A percentile compares a stretch with the other conserved stretches of the same genome.
Evolutionary conservation across 2,888 invertebrate species (phyloP).

Genomic region (Alentia gelatinosa): DNA sequence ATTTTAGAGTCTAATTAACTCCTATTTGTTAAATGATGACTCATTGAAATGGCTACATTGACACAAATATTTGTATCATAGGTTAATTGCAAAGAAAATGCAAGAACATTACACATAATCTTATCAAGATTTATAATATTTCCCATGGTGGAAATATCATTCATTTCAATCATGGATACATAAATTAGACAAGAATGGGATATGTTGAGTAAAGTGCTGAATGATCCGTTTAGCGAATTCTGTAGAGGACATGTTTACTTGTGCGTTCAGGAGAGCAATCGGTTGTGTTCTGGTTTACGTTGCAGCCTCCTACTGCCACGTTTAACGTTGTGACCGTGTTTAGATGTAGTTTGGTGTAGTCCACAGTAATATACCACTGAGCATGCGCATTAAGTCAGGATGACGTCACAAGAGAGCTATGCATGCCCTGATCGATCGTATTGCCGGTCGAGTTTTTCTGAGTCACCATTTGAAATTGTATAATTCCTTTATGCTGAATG

Average conservation of each 20-base stretch:
- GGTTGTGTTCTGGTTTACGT: not conserved
- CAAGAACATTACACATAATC: not conserved
- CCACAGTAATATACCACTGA: not conserved
- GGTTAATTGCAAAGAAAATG: not conserved
- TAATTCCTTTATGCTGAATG: conserved; percentile 12
- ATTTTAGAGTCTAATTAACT: not conserved
- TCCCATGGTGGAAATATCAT: not conserved
- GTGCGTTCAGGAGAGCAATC: not conserved
- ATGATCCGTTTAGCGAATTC: not conserved
- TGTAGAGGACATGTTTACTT: not conserved
- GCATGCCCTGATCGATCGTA: not conserved
- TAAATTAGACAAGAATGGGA: not conserved
- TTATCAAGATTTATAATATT: not conserved
- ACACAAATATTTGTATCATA: not conserved
- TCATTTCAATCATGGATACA: not conserved
- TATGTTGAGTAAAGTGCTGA: not conserved
- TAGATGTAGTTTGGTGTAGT: not conserved
- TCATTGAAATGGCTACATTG: not conserved
- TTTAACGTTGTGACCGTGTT: not conserved
- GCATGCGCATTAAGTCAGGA: not conserved
- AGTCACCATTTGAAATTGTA: not conserved
- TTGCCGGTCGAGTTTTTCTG: not conserved
- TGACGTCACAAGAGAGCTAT: not conserved
- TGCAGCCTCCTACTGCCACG: not conserved
- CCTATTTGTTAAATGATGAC: not conserved